Evolutionary conservation across 2,113 vertebrate genomes (phyloP).

Genomic region (Solea senegalensis): DNA sequence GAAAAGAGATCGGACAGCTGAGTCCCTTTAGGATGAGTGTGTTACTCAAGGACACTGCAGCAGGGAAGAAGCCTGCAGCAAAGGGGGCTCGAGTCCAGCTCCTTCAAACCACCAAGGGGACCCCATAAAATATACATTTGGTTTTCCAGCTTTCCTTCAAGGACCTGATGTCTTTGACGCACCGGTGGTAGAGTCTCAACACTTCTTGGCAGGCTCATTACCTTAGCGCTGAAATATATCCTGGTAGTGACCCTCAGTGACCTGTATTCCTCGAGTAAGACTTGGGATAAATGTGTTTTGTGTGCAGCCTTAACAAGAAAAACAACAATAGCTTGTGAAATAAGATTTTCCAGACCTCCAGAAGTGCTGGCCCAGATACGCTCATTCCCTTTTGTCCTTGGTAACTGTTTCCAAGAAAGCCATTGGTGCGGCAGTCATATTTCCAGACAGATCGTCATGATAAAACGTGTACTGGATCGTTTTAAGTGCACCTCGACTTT

Average conservation of each 20-base stretch:
- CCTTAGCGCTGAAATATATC: slow-evolving; percentile 52
- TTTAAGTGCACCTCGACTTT: slow-evolving; percentile 39
- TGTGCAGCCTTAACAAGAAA: slow-evolving; percentile 38
- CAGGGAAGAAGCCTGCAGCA: slow-evolving; percentile 18
- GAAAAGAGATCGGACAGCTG: slow-evolving; percentile 1
- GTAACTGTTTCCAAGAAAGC: slow-evolving; percentile 60
- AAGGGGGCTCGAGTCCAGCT: slow-evolving; percentile 4
- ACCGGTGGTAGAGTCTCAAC: slow-evolving; percentile 46
- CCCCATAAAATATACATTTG: slow-evolving; percentile 43
- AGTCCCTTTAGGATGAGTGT: slow-evolving; percentile 2
- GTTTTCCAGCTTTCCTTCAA: slow-evolving; percentile 48
- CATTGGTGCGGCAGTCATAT: slow-evolving; percentile 43
- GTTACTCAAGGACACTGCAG: slow-evolving; percentile 31
- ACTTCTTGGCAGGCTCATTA: slow-evolving; percentile 66
- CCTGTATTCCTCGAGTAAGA: slow-evolving; percentile 62
- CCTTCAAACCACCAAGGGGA: slow-evolving; percentile 8
- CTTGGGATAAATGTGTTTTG: slow-evolving; percentile 62
- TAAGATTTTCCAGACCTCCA: slow-evolving; percentile 65
- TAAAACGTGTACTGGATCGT: slow-evolving; percentile 47
- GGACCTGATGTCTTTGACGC: slow-evolving; percentile 49
- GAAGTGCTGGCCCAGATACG: slow-evolving; percentile 39
- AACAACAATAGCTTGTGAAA: slow-evolving; percentile 57
- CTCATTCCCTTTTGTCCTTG: slow-evolving; percentile 50
- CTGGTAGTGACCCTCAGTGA: slow-evolving; percentile 59
- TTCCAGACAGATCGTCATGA: slow-evolving; percentile 54